A percentile compares a stretch with the other conserved stretches of the same genome.
These are phyloP conservation scores for Molossus alvarezi DNA, from an alignment of 2,797 vertebrate genomes.

Conservation along the genomic window DNA sequence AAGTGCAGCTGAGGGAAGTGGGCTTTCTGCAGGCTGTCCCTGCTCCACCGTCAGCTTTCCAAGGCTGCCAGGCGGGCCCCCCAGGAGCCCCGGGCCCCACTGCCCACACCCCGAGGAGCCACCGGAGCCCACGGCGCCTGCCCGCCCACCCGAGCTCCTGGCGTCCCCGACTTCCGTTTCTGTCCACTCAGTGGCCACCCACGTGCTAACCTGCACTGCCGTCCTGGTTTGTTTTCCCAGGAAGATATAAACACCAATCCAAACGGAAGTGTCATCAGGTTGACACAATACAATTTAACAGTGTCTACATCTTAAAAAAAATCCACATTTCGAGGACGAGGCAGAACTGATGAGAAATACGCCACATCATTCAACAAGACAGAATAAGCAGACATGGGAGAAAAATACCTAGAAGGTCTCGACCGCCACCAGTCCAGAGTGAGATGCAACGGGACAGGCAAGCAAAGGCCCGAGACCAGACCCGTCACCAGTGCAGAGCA, in stretches of 20 bases:
- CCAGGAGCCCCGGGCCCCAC: neutral
- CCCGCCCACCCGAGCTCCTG: accelerated
- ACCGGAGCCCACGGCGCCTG: neutral
- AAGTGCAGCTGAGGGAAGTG: neutral
- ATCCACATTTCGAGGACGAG: neutral
- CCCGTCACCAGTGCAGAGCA: accelerated
- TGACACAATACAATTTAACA: conserved; percentile 11
- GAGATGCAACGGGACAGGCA: neutral
- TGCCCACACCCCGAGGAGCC: accelerated
- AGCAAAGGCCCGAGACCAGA: neutral
- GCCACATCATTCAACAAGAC: neutral
- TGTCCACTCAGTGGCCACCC: neutral
- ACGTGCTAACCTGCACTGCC: neutral
- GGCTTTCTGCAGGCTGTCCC: neutral
- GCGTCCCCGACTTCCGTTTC: neutral
- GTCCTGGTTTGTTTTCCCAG: neutral
- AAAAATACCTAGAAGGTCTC: neutral
- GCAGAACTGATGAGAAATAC: neutral
- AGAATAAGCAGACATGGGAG: neutral
- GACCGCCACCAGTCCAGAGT: neutral
- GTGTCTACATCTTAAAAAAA: conserved; percentile 12
- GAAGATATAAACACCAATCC: neutral
- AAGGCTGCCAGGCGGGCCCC: neutral
- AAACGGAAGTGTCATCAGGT: neutral
- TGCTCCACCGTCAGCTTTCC: neutral